phyloP scores from a whole-genome alignment of 2,888 invertebrate genomes.

The Thera britannica region DNA sequence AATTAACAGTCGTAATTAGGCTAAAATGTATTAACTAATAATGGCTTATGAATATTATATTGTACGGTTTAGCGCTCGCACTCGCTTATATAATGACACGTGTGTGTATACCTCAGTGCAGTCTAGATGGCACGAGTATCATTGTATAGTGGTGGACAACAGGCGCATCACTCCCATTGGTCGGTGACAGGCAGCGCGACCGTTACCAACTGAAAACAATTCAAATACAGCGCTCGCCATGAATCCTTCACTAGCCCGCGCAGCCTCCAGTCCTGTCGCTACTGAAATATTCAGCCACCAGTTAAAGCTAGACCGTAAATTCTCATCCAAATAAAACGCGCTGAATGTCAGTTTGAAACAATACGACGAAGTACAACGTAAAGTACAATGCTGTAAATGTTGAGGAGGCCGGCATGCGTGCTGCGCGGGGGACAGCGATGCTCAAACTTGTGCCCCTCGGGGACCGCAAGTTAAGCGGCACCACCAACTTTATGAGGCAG shows the following conservation, averaged over 20 bases:
- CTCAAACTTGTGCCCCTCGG: slow-evolving; percentile 25
- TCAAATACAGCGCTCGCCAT: slow-evolving; percentile 20
- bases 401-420: slow-evolving; percentile 32
- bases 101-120: too few relatives aligned
- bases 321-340: slow-evolving; percentile 28
- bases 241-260: slow-evolving; percentile 14
- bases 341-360: slow-evolving; percentile 36
- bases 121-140: too few relatives aligned
- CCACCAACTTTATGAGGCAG: slow-evolving; percentile 16
- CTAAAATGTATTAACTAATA: too few relatives aligned
- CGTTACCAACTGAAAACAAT: slow-evolving; percentile 23
- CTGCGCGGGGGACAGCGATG: slow-evolving; percentile 21
- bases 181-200: not conserved
- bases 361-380: slow-evolving; percentile 22
- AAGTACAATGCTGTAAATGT: slow-evolving; percentile 10
- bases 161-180: not conserved
- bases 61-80: too few relatives aligned
- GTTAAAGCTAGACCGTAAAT: slow-evolving; percentile 22
- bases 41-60: too few relatives aligned
- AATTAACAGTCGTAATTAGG: too few relatives aligned
- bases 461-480: slow-evolving; percentile 3
- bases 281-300: slow-evolving; percentile 31
- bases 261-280: slow-evolving; percentile 24
- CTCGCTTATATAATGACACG: too few relatives aligned
- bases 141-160: not conserved